Evolutionary conservation across 2,797 vertebrate species (phyloP).

Genomic region (Cossypha polioptera): DNA sequence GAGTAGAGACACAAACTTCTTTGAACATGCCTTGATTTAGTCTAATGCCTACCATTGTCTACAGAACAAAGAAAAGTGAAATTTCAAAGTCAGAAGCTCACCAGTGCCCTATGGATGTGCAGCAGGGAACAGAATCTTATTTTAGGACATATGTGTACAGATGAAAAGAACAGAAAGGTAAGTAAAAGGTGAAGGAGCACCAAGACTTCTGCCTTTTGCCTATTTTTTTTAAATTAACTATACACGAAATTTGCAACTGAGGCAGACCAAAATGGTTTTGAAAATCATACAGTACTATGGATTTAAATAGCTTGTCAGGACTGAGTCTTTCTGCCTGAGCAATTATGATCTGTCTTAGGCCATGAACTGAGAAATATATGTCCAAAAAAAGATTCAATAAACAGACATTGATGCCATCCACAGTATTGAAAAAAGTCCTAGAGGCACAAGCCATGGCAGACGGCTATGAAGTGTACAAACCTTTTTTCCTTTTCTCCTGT

Average conservation of each 20-base stretch:
- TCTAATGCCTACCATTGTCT: not conserved
- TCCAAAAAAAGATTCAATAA: not conserved
- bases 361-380: not conserved
- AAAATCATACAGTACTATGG: not conserved
- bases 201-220: not conserved
- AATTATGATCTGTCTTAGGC: not conserved
- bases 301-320: not conserved
- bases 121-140: not conserved
- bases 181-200: not conserved
- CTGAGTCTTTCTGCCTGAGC: not conserved
- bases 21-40: not conserved
- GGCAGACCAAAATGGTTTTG: not conserved
- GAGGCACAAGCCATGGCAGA: not conserved
- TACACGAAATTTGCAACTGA: not conserved
- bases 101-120: accelerated
- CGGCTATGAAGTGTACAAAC: not conserved
- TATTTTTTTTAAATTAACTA: not conserved
- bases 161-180: not conserved
- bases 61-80: not conserved
- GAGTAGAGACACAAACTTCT: not conserved
- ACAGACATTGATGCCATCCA: not conserved
- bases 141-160: not conserved
- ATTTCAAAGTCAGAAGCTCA: not conserved
- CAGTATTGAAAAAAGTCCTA: not conserved
- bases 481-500: not conserved